Base-by-base conservation (phyloP, 2,797 vertebrate genomes). In the Staurois parvus region DNA sequence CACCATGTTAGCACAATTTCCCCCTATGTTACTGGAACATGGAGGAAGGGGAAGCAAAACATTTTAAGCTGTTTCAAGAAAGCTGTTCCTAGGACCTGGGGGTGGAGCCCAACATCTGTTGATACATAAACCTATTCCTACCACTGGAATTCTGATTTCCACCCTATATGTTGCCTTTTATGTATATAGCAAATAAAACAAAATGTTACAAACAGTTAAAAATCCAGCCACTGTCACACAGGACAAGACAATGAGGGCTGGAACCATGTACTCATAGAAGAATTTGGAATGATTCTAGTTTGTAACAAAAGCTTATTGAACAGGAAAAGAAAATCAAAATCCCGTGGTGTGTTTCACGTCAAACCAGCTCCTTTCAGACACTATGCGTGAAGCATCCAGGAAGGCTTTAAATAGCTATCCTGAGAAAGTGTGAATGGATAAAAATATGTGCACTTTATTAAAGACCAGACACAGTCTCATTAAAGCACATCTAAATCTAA, bases 321-420 rank as follows among this genome's bases (percentile, higher is more conserved):
- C 75, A 77, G 79, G 64, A 79, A 79, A 79, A 29, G 17, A 69
- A 70, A 48, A 70, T 30, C 40, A 70, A 80, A 80, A 40, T 64
- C 75, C 56, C n/a, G n/a, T 73, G 72, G 40, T 45, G 40, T 73
- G 40, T 73, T 34, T 76, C 40, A 73, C 72, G 40, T 73, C 75
- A 76, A 62, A 67, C 13, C 34, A 28, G 59, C 21, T 29, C 26
- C 76, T 79, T 42, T 42, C 34, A 77, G 59, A 66, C 69, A 15
- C 28, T 15, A 78, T 67, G 76, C 24, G 34, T 72, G 59, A 64
- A 64, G 59, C 59, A 26, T 8, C 59, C 30, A 79, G 37, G 34
- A 68, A 68, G 62, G 10, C 26, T 45, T 66, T 67, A 79, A 79
- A 79, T 79, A 79, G 64, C 26, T 24, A 30, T 62, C 9, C 10